Base-by-base conservation (phyloP, 2,113 vertebrate species). In the Phoxinus phoxinus region DNA sequence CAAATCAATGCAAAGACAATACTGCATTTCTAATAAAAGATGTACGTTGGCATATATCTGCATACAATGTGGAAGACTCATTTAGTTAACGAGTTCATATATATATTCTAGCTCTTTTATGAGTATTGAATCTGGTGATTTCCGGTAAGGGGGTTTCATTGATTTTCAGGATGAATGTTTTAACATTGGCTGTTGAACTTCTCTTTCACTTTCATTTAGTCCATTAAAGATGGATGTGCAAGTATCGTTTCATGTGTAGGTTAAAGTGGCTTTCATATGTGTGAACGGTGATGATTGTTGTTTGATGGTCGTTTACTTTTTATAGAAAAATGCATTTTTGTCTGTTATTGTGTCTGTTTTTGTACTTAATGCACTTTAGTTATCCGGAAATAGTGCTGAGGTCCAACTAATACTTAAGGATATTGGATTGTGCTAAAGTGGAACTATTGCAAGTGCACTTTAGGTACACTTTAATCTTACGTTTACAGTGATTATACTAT, bases 81-180 rank as follows among this genome's bases (percentile, higher is more conserved):
- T 80, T 37, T 63, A 63, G 53, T 44, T 80, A 61, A 25, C 4
- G 25, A 51, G 41, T 75, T 46, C 0, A 35, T 35, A 35, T 69
- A 69, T 35, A 44, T n/a, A 73, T 7, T 73, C 23, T 13, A 25
- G 37, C 37, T 32, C 44, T 53, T 79, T 37, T n/a, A 30, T 56
- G 51, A 35, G 30, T 13, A 37, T 37, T 56, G 53, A 59, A 37
- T 58, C 21, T 3, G 19, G 27, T 35, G 30, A 58, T 79, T 79
- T 79, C 76, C 53, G 51, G 30, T n/a, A 37, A 59, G 76, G 19
- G 30, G 30, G 21, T 21, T 35, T 78, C 67, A 88, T 85, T 83
- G 79, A 83, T 85, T 85, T 83, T 61, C 51, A 83, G 58, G 32
- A 82, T 87, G 12, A 80, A 77, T 87, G 85, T 87, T 87, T 85